Evolutionary conservation across 2,113 vertebrate species (phyloP).

Genomic region (Hemibagrus wyckioides): DNA sequence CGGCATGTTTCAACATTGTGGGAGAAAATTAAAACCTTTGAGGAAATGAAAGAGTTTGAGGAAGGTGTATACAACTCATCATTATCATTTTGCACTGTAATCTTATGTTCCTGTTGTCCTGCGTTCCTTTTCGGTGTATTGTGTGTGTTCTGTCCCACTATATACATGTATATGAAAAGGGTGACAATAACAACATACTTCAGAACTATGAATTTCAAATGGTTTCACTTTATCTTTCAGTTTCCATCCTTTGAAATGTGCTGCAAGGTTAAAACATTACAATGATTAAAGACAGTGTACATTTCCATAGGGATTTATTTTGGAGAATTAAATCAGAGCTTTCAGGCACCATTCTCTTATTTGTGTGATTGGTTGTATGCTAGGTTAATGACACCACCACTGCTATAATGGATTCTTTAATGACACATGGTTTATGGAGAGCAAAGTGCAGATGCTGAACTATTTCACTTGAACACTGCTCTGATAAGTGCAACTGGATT

Average conservation of each 20-base stretch:
- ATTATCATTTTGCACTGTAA: neutral
- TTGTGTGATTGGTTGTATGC: neutral
- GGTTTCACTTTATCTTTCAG: neutral
- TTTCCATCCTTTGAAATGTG: neutral
- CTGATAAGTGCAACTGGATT: neutral
- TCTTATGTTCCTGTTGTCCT: no score
- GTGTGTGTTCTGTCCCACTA: neutral
- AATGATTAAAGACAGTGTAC: neutral
- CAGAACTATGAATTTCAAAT: neutral
- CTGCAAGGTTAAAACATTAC: neutral
- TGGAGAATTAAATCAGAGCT: neutral
- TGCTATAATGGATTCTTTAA: neutral
- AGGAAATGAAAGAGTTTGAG: neutral
- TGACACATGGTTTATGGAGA: constrained; percentile 31
- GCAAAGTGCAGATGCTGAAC: constrained; percentile 43
- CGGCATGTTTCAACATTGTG: neutral
- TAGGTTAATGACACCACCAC: neutral
- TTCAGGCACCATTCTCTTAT: neutral
- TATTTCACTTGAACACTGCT: neutral
- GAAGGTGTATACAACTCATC: neutral
- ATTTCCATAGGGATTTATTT: neutral
- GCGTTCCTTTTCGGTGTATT: neutral
- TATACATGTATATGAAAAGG: neutral
- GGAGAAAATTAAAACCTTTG: neutral
- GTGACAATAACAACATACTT: neutral